A percentile compares a stretch with the other conserved stretches of the same genome.
These are phyloP conservation scores for Atlantisia rogersi DNA, from an alignment of 2,113 vertebrate genomes.

Conservation along the genomic window DNA sequence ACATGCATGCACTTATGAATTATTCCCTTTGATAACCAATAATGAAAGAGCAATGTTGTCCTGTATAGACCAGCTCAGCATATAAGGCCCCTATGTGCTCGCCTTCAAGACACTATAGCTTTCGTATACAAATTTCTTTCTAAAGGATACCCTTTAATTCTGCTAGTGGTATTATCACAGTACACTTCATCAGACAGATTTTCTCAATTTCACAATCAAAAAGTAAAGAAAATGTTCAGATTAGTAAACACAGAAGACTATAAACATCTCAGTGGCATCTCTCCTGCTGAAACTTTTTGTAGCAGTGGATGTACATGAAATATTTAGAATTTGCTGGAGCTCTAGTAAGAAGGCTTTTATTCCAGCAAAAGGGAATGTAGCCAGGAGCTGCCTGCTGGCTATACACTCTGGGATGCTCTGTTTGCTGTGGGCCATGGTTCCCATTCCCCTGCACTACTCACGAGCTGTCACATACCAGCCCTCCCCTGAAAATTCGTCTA, in stretches of 20 bases:
- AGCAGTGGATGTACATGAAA: slow-evolving; percentile 25
- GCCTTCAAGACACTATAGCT: background rate
- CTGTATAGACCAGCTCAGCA: background rate
- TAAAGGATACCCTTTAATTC: background rate
- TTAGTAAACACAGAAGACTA: background rate
- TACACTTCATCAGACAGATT: background rate
- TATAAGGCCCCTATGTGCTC: background rate
- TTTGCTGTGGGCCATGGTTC: slow-evolving; percentile 19
- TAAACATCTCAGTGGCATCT: background rate
- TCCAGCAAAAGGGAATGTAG: slow-evolving; percentile 45
- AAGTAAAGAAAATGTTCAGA: background rate
- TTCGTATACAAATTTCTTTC: background rate
- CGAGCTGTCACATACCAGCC: slow-evolving; percentile 1
- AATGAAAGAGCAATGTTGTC: background rate
- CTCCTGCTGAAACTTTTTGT: slow-evolving; percentile 28
- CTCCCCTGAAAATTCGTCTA: slow-evolving; percentile 13
- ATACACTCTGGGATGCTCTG: background rate
- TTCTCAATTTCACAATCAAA: background rate
- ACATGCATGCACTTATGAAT: background rate
- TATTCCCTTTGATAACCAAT: background rate
- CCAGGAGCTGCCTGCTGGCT: slow-evolving; percentile 64
- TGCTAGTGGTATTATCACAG: background rate
- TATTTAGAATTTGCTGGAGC: slow-evolving; percentile 56
- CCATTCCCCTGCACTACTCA: slow-evolving; percentile 2
- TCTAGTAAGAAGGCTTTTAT: slow-evolving; percentile 60